Conservation (phyloP, 2,888 invertebrate species). For the Spatulosminthurus flaviceps region DNA sequence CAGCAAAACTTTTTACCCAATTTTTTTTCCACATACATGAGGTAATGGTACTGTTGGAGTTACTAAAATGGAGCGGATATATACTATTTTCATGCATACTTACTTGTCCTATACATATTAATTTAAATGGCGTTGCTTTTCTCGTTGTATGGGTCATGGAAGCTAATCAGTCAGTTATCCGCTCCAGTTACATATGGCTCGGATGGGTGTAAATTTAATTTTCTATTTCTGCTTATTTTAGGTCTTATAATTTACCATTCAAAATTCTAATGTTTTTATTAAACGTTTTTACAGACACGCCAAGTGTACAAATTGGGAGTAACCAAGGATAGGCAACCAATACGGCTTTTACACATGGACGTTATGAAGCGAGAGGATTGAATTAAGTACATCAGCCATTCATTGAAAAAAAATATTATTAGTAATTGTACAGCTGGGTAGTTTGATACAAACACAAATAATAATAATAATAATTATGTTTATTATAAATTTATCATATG, state of each 20-base stretch:
- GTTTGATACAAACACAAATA: slow-evolving; percentile 47
- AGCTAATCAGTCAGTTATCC: too few species aligned
- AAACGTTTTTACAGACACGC: slow-evolving; percentile 22
- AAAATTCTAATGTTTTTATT: too few species aligned
- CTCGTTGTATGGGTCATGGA: too few species aligned
- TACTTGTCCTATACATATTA: too few species aligned
- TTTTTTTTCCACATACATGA: neutral
- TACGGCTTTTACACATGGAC: slow-evolving; percentile 22
- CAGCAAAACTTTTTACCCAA: neutral
- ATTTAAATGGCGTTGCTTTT: too few species aligned
- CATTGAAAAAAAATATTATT: slow-evolving; percentile 39
- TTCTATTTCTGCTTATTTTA: too few species aligned
- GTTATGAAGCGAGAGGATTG: slow-evolving; percentile 28
- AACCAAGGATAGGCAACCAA: slow-evolving; percentile 20
- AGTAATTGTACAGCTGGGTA: slow-evolving; percentile 48
- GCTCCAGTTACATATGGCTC: too few species aligned
- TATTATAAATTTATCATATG: neutral
- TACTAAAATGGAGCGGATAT: too few species aligned
- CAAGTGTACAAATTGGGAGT: slow-evolving; percentile 34
- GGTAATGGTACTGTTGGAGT: too few species aligned
- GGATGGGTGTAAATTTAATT: too few species aligned
- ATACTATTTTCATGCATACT: too few species aligned
- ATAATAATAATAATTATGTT: slow-evolving; percentile 12
- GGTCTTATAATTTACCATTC: too few species aligned
- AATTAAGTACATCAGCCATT: slow-evolving; percentile 14